Evolutionary conservation across 2,113 vertebrate species (phyloP).

Genomic region (Trogon surrucura): DNA sequence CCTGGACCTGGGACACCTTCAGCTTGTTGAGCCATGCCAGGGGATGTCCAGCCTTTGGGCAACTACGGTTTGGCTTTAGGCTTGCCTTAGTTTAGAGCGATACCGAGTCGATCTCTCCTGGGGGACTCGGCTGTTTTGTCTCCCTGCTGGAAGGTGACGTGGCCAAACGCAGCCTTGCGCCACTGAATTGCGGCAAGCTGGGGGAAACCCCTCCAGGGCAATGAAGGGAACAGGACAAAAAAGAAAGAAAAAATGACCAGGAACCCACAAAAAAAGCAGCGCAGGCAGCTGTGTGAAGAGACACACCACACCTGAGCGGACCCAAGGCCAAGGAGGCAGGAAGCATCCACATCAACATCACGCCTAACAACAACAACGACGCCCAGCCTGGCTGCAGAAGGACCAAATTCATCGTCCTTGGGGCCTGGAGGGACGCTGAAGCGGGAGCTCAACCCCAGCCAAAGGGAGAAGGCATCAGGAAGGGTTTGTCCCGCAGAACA

Average conservation of each 20-base stretch:
- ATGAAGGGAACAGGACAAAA: not conserved
- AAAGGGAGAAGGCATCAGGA: not conserved
- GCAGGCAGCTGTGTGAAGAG: not conserved
- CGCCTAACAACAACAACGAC: no score
- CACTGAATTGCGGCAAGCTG: not conserved
- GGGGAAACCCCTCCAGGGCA: not conserved
- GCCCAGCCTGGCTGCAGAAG: accelerated
- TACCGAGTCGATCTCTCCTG: accelerated
- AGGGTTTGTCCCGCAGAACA: not conserved
- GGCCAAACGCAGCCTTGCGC: not conserved
- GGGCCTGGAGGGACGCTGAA: not conserved
- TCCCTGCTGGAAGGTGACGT: not conserved
- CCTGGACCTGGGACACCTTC: not conserved
- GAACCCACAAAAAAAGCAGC: not conserved
- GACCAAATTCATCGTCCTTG: no score
- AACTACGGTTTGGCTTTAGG: not conserved
- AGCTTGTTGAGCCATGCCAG: not conserved
- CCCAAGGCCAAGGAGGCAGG: accelerated
- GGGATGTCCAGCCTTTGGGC: not conserved
- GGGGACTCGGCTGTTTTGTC: accelerated
- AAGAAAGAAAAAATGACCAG: not conserved
- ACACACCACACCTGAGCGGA: accelerated
- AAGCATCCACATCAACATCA: accelerated
- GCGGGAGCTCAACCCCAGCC: not conserved
- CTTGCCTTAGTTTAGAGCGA: not conserved